Percentiles rank a stretch among this genome's conserved stretches.
Conservation (phyloP, 2,113 vertebrate genomes). For the Tenebrosternarchus preto region DNA sequence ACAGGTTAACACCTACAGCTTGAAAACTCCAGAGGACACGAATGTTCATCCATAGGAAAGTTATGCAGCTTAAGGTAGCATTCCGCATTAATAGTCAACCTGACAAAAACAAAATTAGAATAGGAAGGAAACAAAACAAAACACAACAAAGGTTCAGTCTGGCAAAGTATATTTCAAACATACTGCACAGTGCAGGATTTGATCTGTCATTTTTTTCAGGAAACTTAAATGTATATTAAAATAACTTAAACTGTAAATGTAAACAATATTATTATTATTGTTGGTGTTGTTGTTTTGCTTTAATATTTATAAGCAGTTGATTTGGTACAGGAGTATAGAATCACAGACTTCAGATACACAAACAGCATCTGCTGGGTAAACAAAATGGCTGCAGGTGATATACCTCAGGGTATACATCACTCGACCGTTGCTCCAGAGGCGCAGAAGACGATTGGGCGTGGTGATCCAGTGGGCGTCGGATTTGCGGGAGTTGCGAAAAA, state of each 20-base stretch:
- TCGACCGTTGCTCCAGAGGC: slow-evolving; percentile 92
- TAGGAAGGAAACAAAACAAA: slow-evolving; percentile 58
- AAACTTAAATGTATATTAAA: slow-evolving; percentile 43
- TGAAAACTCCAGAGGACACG: slow-evolving; percentile 97
- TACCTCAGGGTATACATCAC: slow-evolving; percentile 95
- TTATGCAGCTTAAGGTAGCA: slow-evolving; percentile 99
- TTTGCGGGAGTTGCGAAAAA: slow-evolving; percentile 96
- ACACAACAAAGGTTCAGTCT: slow-evolving; percentile 34
- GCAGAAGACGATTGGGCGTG: slow-evolving; percentile 92
- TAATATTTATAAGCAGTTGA: slow-evolving; percentile 41
- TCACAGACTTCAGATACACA: slow-evolving; percentile 60
- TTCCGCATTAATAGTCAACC: slow-evolving; percentile 98
- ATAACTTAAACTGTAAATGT: slow-evolving; percentile 34
- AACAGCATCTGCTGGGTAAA: not conserved
- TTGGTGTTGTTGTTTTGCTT: not conserved
- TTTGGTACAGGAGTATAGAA: slow-evolving; percentile 59
- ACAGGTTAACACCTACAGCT: slow-evolving; percentile 88
- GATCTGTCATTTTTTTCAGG: not conserved
- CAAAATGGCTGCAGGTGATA: slow-evolving; percentile 12
- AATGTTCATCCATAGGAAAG: slow-evolving; percentile 98
- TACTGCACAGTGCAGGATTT: slow-evolving; percentile 28
- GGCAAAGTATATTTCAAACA: slow-evolving; percentile 30
- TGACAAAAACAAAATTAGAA: slow-evolving; percentile 75
- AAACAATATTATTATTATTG: not conserved
- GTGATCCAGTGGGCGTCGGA: slow-evolving; percentile 99